Evolutionary conservation across 1,140 invertebrate species (phyloP), one percentile per base, ranked within the genome.

Genomic region (Megalonaias nervosa): DNA sequence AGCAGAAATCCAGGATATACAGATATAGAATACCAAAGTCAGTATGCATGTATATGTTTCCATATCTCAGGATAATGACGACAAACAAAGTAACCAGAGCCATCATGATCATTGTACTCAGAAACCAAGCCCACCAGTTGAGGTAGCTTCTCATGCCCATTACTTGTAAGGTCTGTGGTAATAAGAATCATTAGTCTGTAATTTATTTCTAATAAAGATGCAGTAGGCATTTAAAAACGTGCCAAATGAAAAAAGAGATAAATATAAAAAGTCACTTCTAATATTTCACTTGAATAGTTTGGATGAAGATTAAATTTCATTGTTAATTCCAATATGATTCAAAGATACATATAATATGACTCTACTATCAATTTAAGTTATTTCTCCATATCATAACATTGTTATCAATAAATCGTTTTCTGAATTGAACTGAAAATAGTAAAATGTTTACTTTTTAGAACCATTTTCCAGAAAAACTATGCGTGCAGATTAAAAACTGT

Each of bases 1-100:
- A 93, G 65, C 90, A 90, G 69, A 92, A 92, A 26, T 81, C 86
- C 2, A 90, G 57, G 56, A 94, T 87, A 81, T 93, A 93, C 12
- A 92, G 71, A 67, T 92, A 92, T 0, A 94, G 82, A 2, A 94
- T 80, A 6, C 88, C 64, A 1, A 89, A 82, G 84, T 93, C 88
- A 38, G 91, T 91, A 72, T 90, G 86, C 19, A 85, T 87, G 65
- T 93, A 88, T 14, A 93, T 85, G 65, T 89, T 88, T 0, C 92
- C 92, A 78, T 89, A 89, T 88, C 92, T 86, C 11, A 91, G 89
- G 83, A 91, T 83, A 13, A 89, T 48, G 15, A 84, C 74, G 59
- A 88, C 79, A 19, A 89, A 38, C 3, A 86, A 14, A 13, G 82
- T 74, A 1, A 88, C 82, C 9, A 88, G n/a, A 3, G 83, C 62